Percentiles rank a stretch among this genome's conserved stretches.
phyloP scores from a whole-genome alignment of 2,797 vertebrate genomes.

The Rhinogobio ventralis region DNA sequence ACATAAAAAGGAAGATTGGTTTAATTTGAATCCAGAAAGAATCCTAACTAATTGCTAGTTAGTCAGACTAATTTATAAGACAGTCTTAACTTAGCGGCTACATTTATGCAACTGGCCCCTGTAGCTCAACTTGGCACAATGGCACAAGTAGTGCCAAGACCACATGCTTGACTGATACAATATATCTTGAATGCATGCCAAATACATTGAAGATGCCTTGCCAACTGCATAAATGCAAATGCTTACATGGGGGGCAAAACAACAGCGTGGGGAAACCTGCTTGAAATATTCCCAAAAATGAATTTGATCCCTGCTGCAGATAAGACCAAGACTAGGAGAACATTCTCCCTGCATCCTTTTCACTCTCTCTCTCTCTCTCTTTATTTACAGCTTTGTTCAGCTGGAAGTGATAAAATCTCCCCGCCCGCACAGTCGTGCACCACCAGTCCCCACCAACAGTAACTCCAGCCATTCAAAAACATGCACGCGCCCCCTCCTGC shows the following conservation, averaged over 20 bases:
- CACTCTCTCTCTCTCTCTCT: background rate
- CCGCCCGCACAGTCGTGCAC: conserved; percentile 5
- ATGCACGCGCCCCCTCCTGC: background rate
- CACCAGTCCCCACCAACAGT: conserved; percentile 15
- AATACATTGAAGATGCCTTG: background rate
- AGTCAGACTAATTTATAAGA: background rate
- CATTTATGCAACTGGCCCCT: background rate
- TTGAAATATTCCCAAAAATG: conserved; percentile 18
- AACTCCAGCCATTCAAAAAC: conserved; percentile 24
- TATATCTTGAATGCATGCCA: background rate
- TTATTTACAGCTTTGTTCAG: conserved; percentile 29
- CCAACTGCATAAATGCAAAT: conserved; percentile 15
- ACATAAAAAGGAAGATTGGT: background rate
- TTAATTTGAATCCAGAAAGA: too few relatives aligned
- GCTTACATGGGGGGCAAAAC: background rate
- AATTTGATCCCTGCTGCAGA: conserved; percentile 2
- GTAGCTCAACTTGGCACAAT: background rate
- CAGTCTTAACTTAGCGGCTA: background rate
- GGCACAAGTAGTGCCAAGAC: background rate
- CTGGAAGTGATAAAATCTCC: conserved; percentile 24
- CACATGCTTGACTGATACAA: background rate
- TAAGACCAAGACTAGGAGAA: conserved; percentile 28
- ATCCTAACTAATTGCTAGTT: background rate
- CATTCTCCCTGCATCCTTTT: background rate
- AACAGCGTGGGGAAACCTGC: background rate